These are phyloP conservation scores for Laspeyria flexula DNA, from an alignment of 2,888 invertebrate genomes.

Conservation along the genomic window DNA sequence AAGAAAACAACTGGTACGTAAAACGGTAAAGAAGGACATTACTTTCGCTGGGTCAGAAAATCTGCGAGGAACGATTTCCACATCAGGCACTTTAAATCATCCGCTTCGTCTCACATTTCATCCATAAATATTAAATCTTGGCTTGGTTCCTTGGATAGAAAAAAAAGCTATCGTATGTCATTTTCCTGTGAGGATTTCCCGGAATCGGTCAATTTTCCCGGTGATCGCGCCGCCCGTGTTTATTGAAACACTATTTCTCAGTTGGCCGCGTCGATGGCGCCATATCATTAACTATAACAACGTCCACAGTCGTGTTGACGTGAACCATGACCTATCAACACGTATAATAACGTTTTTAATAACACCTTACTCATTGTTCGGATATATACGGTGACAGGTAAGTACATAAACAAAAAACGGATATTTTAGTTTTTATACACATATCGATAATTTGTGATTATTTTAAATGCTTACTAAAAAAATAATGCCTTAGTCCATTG, in stretches of 20 bases:
- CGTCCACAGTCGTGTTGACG: constrained; percentile 23
- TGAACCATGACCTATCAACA: constrained; percentile 26
- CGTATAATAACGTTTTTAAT: too few relatives aligned
- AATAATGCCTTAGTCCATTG: too few relatives aligned
- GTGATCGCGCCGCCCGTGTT: constrained; percentile 77
- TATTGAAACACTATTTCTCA: constrained; percentile 83
- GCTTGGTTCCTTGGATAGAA: constrained; percentile 75
- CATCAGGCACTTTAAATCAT: constrained; percentile 85
- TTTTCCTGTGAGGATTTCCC: constrained; percentile 78
- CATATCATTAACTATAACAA: constrained; percentile 60
- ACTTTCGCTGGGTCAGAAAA: constrained; percentile 84
- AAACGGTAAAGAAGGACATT: constrained; percentile 82
- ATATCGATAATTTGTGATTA: too few relatives aligned
- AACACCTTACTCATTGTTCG: too few relatives aligned
- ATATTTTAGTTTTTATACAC: too few relatives aligned
- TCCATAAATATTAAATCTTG: constrained; percentile 85
- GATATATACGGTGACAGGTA: too few relatives aligned
- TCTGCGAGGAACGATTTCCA: constrained; percentile 83
- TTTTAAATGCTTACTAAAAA: too few relatives aligned
- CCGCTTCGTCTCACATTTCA: constrained; percentile 83
- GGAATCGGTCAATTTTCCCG: constrained; percentile 84
- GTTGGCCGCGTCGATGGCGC: constrained; percentile 66
- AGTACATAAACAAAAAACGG: too few relatives aligned
- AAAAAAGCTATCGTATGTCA: constrained; percentile 79
- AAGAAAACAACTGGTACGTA: constrained; percentile 83